Conservation (phyloP, 2,113 vertebrate genomes). For the Meriones unguiculatus region DNA sequence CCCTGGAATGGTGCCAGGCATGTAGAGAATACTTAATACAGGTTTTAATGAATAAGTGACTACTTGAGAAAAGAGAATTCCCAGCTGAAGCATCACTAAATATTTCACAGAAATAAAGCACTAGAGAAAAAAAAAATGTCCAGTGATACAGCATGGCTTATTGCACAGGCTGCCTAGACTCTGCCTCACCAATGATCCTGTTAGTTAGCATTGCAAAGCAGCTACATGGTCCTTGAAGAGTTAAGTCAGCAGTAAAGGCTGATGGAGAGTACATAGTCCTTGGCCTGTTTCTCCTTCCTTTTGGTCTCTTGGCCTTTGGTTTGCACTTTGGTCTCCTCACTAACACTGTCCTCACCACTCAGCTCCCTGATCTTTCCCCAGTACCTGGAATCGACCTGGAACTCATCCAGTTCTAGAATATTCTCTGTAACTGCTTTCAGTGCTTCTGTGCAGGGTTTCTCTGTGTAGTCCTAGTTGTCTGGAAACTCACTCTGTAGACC, state of each 20-base stretch:
- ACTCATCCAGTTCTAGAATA: background rate
- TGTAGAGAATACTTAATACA: background rate
- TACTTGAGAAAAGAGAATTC: background rate
- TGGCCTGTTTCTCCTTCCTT: background rate
- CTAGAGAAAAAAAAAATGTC: background rate
- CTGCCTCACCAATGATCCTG: background rate
- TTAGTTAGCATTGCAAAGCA: background rate
- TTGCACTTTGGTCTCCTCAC: background rate
- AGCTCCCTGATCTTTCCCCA: background rate
- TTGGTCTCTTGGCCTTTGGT: background rate
- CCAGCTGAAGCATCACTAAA: background rate
- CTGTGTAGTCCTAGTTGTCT: background rate
- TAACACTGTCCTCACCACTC: background rate
- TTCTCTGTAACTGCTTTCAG: background rate
- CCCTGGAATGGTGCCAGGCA: background rate
- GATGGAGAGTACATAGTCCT: background rate
- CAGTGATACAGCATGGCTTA: background rate
- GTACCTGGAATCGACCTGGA: background rate
- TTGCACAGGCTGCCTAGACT: too few species aligned
- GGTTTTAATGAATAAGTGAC: background rate
- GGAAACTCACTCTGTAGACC: background rate
- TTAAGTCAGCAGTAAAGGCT: fast-evolving
- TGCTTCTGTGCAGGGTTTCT: background rate
- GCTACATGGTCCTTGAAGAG: background rate
- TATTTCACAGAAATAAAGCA: background rate